Base-by-base conservation (phyloP, 2,888 invertebrate species). In the Smittia aterrima region DNA sequence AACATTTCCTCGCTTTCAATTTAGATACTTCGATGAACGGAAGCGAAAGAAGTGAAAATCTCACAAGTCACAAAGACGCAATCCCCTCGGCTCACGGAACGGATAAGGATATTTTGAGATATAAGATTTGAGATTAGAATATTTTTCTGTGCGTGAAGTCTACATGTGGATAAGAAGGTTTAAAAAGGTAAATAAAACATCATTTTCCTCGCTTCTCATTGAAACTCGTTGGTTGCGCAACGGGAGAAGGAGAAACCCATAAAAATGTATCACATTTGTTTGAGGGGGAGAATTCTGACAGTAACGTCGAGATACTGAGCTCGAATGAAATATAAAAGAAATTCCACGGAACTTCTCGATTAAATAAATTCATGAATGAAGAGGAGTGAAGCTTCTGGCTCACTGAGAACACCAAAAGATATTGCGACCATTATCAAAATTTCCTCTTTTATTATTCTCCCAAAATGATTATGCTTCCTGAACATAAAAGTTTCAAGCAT, bases 181-280 rank as follows among this genome's bases (percentile, higher is more conserved):
- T 18, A 58, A 22, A 58, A 58, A 47, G 16, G 58, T 58, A 20
- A 58, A 58, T 58, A 58, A 58, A 58, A 58, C 16, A n/a, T 47
- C 47, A 47, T 47, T 47, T 47, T 47, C 47, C 47, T 47, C 47
- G 4, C 47, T 38, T 11, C n/a, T 38, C 38, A 4, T 7, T 38
- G 38, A 38, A 38, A 38, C 38, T n/a, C n/a, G n/a, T 3, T 9
- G 47, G 47, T n/a, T 47, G 16, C 47, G 11, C 4, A 3, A 32
- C 32, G 9, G 32, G 11, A 47, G 47, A 47, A n/a, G n/a, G 47
- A 3, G 47, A 11, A n/a, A 47, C 6, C 47, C 47, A 47, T 47
- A 47, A 47, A 47, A 47, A 2, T n/a, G 47, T 47, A 47, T 47
- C 47, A 47, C n/a, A n/a, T 47, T 47, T 9, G 32, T 32, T 32